Evolutionary conservation across 2,113 vertebrate species (phyloP).

Genomic region (Brachypteracias leptosomus): DNA sequence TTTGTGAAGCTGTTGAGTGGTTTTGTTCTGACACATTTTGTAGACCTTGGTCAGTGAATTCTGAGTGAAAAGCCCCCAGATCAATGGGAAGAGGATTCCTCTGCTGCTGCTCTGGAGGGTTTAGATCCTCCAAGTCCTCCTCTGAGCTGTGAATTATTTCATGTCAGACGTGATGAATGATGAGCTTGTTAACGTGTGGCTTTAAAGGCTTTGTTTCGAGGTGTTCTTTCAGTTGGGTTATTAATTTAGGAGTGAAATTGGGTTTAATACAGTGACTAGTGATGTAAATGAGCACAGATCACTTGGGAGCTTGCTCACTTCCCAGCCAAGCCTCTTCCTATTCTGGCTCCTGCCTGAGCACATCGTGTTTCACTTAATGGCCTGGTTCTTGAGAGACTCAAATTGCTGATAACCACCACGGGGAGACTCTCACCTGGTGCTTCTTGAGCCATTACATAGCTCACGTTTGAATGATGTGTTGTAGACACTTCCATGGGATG

Average conservation of each 20-base stretch:
- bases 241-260: constrained; percentile 31
- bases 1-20: neutral
- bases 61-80: neutral
- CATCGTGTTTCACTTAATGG: constrained; percentile 27
- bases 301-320: constrained; percentile 41
- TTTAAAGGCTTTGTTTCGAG: neutral
- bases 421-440: neutral
- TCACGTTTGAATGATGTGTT: neutral
- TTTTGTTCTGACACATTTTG: neutral
- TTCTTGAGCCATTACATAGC: neutral
- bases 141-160: neutral
- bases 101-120: neutral
- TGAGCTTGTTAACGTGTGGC: neutral
- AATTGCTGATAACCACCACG: neutral
- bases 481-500: constrained; percentile 14
- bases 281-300: constrained; percentile 2
- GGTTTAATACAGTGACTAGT: neutral
- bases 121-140: neutral
- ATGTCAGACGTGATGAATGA: neutral
- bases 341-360: constrained; percentile 4
- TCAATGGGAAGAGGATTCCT: neutral
- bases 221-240: neutral
- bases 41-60: neutral
- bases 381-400: neutral
- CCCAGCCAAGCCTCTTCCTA: neutral